These are phyloP conservation scores for Orycteropus afer DNA, from an alignment of 2,113 vertebrate species.

Conservation along the genomic window DNA sequence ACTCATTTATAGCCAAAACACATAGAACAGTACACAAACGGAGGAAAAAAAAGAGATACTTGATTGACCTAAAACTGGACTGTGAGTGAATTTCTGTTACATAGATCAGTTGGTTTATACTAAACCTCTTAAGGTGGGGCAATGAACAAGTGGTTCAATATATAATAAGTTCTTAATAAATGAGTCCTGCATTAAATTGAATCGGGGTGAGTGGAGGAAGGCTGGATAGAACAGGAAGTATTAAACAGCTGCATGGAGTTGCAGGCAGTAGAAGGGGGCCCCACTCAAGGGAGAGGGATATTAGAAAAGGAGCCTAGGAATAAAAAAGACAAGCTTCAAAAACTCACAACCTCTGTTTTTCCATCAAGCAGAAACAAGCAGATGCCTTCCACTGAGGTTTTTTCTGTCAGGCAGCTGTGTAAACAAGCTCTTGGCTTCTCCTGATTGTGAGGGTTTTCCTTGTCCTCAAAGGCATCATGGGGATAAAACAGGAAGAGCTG, in stretches of 20 bases:
- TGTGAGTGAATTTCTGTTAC: neutral
- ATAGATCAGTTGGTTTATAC: neutral
- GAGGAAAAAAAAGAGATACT: neutral
- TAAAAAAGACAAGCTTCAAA: neutral
- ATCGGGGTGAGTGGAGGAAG: neutral
- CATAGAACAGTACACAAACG: neutral
- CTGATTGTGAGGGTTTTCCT: neutral
- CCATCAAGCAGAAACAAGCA: neutral
- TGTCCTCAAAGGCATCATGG: neutral
- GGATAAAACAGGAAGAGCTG: neutral
- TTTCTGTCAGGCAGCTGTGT: neutral
- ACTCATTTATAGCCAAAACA: neutral
- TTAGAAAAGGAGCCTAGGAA: neutral
- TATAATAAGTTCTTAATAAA: neutral
- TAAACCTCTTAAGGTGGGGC: neutral
- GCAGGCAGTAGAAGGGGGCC: fast-evolving
- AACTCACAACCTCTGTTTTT: neutral
- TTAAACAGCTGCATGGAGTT: neutral
- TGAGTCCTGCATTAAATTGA: neutral
- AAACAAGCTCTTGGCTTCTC: neutral
- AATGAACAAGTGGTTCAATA: neutral
- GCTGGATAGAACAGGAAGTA: neutral
- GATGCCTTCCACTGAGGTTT: neutral
- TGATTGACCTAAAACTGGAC: neutral
- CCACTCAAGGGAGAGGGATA: neutral